Conservation (phyloP, 2,888 invertebrate species). For the Andrena camellia region DNA sequence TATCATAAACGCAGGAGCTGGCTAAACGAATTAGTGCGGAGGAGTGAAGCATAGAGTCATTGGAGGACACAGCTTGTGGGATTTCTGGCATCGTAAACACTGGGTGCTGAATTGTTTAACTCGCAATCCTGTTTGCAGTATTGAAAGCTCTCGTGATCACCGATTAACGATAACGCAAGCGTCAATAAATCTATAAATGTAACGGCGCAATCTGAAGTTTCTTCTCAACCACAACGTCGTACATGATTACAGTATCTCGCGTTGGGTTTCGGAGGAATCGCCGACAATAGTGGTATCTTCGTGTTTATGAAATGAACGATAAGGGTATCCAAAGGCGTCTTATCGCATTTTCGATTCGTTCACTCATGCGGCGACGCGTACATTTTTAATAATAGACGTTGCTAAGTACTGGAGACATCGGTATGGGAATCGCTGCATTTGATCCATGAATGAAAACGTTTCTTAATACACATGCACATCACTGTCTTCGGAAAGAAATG, state of each 20-base stretch:
- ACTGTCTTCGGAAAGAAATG: too few relatives aligned
- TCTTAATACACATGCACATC: too few relatives aligned
- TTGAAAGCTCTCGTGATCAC: neutral
- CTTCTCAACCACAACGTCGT: neutral
- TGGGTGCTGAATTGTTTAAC: neutral
- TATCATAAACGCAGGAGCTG: too few relatives aligned
- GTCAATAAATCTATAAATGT: neutral
- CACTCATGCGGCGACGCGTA: neutral
- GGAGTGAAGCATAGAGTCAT: too few relatives aligned
- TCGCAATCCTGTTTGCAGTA: neutral
- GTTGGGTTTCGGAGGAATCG: neutral
- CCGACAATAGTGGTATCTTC: neutral
- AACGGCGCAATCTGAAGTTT: neutral
- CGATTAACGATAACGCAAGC: neutral
- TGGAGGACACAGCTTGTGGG: neutral
- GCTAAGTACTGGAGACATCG: neutral
- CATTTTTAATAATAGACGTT: neutral
- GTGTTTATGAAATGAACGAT: neutral
- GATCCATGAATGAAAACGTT: too few relatives aligned
- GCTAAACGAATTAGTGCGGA: too few relatives aligned
- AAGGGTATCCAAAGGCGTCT: neutral
- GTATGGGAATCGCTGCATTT: neutral
- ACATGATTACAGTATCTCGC: conserved; percentile 4
- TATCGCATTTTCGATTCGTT: neutral
- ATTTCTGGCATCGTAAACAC: neutral